phyloP scores from a whole-genome alignment of 1,140 invertebrate genomes.

The Ladona fulva region DNA sequence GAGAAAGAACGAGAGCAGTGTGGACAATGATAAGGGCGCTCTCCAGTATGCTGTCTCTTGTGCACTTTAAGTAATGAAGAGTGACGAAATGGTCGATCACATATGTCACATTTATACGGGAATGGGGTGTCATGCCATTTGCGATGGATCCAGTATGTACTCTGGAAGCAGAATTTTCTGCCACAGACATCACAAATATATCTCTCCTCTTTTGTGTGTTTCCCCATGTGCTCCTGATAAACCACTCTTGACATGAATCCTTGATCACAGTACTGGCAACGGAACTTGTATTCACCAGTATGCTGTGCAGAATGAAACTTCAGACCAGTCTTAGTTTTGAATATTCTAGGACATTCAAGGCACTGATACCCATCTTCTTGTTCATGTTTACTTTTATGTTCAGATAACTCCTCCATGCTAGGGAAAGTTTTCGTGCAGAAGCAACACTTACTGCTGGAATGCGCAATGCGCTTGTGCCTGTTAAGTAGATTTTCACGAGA shows the following conservation, averaged over 20 bases:
- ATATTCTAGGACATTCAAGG: slow-evolving; percentile 22
- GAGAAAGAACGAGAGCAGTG: slow-evolving; percentile 21
- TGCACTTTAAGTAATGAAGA: slow-evolving; percentile 27
- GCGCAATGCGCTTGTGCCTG: too few species aligned
- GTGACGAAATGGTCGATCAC: slow-evolving; percentile 24
- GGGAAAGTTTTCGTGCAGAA: too few species aligned
- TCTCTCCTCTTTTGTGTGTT: slow-evolving; percentile 25
- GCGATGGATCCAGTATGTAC: slow-evolving; percentile 27
- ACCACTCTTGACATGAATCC: slow-evolving; percentile 25
- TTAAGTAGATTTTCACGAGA: too few species aligned
- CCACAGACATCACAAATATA: slow-evolving; percentile 27
- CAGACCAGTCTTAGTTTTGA: slow-evolving; percentile 25
- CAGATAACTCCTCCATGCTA: too few species aligned
- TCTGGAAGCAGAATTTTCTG: slow-evolving; percentile 23
- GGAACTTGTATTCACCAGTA: slow-evolving; percentile 25
- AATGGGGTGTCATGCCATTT: slow-evolving; percentile 28
- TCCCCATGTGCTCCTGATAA: slow-evolving; percentile 24
- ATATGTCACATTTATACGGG: slow-evolving; percentile 28
- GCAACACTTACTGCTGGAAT: too few species aligned
- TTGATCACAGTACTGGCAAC: slow-evolving; percentile 25
- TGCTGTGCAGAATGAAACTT: slow-evolving; percentile 22
- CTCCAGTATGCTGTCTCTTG: slow-evolving; percentile 23
- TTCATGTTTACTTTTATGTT: too few species aligned
- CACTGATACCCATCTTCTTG: slow-evolving; percentile 17
- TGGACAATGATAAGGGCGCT: slow-evolving; percentile 24